phyloP scores from a whole-genome alignment of 2,113 vertebrate genomes.

The Capreolus pygargus region DNA sequence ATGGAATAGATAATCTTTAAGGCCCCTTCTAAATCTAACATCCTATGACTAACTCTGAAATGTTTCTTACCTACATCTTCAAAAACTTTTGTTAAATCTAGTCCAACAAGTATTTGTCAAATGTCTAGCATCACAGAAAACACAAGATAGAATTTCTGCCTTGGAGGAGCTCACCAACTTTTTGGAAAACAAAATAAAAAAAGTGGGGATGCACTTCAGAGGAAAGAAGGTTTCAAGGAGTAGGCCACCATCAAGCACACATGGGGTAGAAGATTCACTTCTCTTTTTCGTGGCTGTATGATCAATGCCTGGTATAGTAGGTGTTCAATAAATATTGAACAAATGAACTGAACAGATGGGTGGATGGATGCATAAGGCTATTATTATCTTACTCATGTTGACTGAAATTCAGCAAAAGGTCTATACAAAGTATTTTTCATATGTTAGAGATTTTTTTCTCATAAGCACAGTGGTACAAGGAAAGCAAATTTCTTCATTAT shows the following conservation, averaged over 20 bases:
- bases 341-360: not conserved
- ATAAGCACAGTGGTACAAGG: conserved; percentile 1
- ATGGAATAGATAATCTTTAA: not conserved
- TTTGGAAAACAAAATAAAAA: not conserved
- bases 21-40: not conserved
- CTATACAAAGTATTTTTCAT: not conserved
- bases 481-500: conserved; percentile 20
- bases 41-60: not conserved
- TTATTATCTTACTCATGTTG: not conserved
- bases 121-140: conserved; percentile 4
- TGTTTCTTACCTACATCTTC: not conserved
- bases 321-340: not conserved
- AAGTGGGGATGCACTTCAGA: not conserved
- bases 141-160: not conserved
- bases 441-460: not conserved
- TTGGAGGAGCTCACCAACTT: not conserved
- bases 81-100: not conserved
- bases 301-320: not conserved
- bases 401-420: not conserved
- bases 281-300: not conserved
- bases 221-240: not conserved
- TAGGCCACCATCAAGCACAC: not conserved
- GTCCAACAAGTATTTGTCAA: not conserved
- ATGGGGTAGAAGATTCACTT: not conserved
- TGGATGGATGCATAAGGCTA: not conserved